These are phyloP conservation scores for Lamellibrachia satsuma DNA, from an alignment of 2,888 invertebrate species.

Conservation along the genomic window DNA sequence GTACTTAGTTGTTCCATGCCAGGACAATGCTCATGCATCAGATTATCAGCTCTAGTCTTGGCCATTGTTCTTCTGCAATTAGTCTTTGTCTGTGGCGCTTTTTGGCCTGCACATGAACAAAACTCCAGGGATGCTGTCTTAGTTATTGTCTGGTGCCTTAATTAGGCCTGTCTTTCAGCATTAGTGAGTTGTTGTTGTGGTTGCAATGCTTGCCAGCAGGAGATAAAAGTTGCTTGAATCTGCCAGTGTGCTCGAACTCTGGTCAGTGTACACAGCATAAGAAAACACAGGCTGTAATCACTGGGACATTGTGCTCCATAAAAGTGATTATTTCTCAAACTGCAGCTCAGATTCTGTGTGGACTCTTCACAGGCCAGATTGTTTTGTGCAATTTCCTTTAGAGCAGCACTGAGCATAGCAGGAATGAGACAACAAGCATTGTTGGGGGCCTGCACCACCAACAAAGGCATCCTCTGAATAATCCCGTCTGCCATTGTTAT, in stretches of 20 bases:
- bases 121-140: background rate
- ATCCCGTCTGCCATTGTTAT: conserved; percentile 12
- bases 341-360: background rate
- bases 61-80: background rate
- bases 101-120: background rate
- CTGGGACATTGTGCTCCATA: background rate
- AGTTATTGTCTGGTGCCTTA: background rate
- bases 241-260: background rate
- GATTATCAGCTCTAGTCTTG: background rate
- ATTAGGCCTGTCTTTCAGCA: background rate
- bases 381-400: background rate
- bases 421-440: background rate
- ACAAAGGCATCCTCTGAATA: background rate
- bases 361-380: background rate
- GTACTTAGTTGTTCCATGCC: background rate
- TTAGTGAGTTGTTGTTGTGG: background rate
- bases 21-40: background rate
- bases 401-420: background rate
- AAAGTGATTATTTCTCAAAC: background rate
- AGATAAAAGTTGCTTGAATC: background rate
- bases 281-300: conserved; percentile 12
- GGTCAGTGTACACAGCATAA: background rate
- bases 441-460: background rate
- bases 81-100: background rate
- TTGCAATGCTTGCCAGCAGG: background rate